Base-by-base conservation (phyloP, 2,113 vertebrate species). In the Rhinopomastus cyanomelas region DNA sequence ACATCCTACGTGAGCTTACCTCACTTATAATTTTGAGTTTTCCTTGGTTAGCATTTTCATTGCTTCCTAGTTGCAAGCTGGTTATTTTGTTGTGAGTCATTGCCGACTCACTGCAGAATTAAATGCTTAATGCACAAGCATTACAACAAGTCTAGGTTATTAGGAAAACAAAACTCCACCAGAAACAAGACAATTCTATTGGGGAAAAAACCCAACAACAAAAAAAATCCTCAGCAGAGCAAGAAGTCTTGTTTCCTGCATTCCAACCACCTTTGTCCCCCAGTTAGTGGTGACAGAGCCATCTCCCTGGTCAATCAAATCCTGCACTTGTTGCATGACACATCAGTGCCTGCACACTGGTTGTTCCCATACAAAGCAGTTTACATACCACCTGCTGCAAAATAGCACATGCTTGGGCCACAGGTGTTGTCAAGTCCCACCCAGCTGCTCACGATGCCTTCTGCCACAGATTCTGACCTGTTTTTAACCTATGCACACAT, bases 301-400 rank as follows among this genome's bases (percentile, higher is more conserved):
- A 57, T 16, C 17, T 34, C 59, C 30, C 19, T 60, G 44, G n/a
- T 12, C 36, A 37, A 21, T 11, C 37, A 12, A 22, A 12, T 16
- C 44, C 37, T 34, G 8, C 16, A 20, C 9, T 8, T 19, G 34
- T 21, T 0, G 3, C 0, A 1, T 20, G 18, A 9, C 27, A 15
- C 18, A 30, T 9, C 0, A 1, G 5, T 48, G 46, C 36, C 44
- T 16, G 23, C 49, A 36, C 5, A 1, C 17, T 29, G 37, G 59
- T 6, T 37, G 49, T 16, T 86, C 39, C 61, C 55, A 9, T 1
- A 32, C 1, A 3, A 8, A 49, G 60, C 34, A 87, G n/a, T 12
- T 83, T 22, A 71, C 25, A 19, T 30, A 36, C 30, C 22, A 20
- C 15, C 36, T 3, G 2, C 42, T 27, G 26, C 42, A 42, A 29